Base-by-base conservation (phyloP, 2,113 vertebrate genomes). In the Paramisgurnus dabryanus region DNA sequence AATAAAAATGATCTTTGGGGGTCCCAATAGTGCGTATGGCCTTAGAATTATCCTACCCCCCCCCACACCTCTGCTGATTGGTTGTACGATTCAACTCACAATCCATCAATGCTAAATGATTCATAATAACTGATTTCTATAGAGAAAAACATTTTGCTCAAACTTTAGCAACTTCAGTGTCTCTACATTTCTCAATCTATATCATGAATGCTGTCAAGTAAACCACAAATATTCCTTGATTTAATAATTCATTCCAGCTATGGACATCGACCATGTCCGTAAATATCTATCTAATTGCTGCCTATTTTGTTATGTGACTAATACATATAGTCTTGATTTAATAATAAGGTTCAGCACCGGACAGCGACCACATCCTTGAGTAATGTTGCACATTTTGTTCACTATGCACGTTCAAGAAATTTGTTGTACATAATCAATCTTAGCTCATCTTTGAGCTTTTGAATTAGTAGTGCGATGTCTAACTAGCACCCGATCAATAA, bases 191-290 rank as follows among this genome's bases (percentile, higher is more conserved):
- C n/a, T 3, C 27, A 49, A 27, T 47, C 6, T 13, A 6, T 13
- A 15, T 6, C 45, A 50, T 13, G 18, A 69, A 50, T 7, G 15
- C 7, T 1, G 5, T 18, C 18, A 69, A 34, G 68, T 15, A n/a
- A 39, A 6, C 18, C 53, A 6, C 2, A 58, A n/a, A 58, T 18
- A 6, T 34, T 3, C 2, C 22, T 13, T 58, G 66, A 66, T 49
- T 57, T 61, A 73, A 50, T 12, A 2, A 40, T 40, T 7, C 0
- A 40, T 40, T 80, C 70, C 80, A 77, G 80, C 67, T 71, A 67
- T 57, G 80, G 73, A 82, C 80, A 82, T 73, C 73, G 39, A 50
- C 72, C 55, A 13, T 3, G 10, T 12, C 5, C 47, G 13, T 72
- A 12, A 60, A 61, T 43, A 74, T 75, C n/a, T 47, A n/a, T 22